Conservation (phyloP, 2,797 vertebrate genomes). For the Sebastiscus tertius region DNA sequence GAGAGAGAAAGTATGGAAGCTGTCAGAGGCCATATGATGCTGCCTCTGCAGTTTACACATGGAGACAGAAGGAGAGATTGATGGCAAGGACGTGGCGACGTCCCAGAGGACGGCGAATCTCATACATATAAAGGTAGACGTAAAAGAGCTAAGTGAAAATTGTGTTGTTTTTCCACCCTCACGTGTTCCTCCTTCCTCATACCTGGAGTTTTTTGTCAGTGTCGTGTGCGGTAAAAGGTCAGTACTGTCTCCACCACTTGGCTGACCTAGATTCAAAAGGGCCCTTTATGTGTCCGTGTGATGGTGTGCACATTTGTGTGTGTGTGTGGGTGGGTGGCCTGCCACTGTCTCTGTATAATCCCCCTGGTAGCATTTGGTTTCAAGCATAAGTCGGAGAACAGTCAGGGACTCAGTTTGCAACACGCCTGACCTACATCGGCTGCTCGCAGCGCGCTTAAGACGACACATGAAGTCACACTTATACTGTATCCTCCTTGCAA, state of each 20-base stretch:
- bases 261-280: conserved; percentile 65
- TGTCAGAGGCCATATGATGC: conserved; percentile 77
- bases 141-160: not conserved
- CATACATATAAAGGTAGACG: not conserved
- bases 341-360: conserved; percentile 55
- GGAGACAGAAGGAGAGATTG: conserved; percentile 39
- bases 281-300: conserved; percentile 30
- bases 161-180: not conserved
- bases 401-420: conserved; percentile 59
- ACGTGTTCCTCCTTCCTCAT: not conserved
- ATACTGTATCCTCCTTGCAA: conserved; percentile 34
- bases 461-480: conserved; percentile 63
- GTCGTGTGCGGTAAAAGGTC: conserved; percentile 48
- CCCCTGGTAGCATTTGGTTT: conserved; percentile 64
- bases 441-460: conserved; percentile 59
- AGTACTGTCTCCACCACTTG: conserved; percentile 32
- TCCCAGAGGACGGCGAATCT: conserved; percentile 5
- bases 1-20: conserved; percentile 68
- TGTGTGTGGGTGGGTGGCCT: conserved; percentile 28
- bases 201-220: conserved; percentile 22
- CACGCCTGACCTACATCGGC: conserved; percentile 77
- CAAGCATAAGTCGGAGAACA: conserved; percentile 66
- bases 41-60: conserved; percentile 69
- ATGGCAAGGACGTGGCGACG: conserved; percentile 40
- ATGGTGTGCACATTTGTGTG: conserved; percentile 13